Conservation (phyloP, 2,797 vertebrate species). For the Chaetophractus vellerosus region DNA sequence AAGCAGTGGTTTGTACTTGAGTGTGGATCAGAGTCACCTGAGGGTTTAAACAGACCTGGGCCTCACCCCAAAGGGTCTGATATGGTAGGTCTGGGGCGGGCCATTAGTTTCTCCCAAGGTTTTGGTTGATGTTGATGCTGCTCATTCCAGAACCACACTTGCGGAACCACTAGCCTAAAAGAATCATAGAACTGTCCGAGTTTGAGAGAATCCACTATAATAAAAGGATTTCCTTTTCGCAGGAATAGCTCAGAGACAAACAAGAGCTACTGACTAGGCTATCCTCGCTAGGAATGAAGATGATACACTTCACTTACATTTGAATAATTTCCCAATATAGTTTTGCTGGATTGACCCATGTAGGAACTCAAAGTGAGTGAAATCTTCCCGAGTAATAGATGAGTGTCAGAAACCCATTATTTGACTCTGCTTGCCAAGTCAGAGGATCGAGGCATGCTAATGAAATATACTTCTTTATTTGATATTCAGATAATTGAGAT, state of each 20-base stretch:
- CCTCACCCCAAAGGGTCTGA: not conserved
- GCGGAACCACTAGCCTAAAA: not conserved
- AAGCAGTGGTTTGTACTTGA: not conserved
- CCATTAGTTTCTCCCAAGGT: not conserved
- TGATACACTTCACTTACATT: not conserved
- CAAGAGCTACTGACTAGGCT: not conserved
- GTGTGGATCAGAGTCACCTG: not conserved
- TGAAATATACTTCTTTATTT: conserved; percentile 22
- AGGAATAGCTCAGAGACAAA: not conserved
- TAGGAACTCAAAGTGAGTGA: not conserved
- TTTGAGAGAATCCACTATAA: not conserved
- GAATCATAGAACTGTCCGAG: not conserved
- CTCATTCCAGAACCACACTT: not conserved
- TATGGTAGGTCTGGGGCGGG: not conserved
- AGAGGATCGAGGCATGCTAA: not conserved
- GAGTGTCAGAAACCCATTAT: not conserved
- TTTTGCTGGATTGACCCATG: not conserved
- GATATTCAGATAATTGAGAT: not conserved
- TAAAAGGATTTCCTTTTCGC: not conserved
- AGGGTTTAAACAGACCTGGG: not conserved
- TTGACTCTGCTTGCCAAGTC: not conserved
- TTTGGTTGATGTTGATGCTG: not conserved
- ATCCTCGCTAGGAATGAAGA: not conserved
- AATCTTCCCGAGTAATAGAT: not conserved
- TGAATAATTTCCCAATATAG: conserved; percentile 46